These are phyloP conservation scores for Luperina nickerlii DNA, from an alignment of 2,888 invertebrate species.

Conservation along the genomic window DNA sequence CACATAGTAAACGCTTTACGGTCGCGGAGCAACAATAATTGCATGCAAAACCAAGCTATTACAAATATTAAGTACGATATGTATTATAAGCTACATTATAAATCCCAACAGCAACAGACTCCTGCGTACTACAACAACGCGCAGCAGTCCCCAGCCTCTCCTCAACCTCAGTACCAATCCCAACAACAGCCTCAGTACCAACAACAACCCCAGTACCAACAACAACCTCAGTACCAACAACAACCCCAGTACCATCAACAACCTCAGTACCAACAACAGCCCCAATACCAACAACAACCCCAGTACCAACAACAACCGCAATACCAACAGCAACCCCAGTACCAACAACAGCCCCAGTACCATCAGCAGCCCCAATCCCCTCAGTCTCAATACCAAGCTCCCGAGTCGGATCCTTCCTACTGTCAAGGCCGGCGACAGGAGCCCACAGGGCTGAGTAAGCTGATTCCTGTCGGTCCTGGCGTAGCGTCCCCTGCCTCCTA, in stretches of 20 bases:
- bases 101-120: constrained; percentile 83
- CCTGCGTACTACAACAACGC: constrained; percentile 88
- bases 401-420: constrained; percentile 77
- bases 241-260: constrained; percentile 72
- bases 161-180: constrained; percentile 69
- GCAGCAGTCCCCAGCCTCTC: constrained; percentile 81
- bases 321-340: constrained; percentile 72
- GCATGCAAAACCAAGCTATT: constrained; percentile 73
- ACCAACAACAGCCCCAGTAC: constrained; percentile 70
- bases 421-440: constrained; percentile 85
- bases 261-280: constrained; percentile 65
- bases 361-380: constrained; percentile 73
- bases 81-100: constrained; percentile 76
- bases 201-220: constrained; percentile 70
- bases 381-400: constrained; percentile 73
- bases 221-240: constrained; percentile 67
- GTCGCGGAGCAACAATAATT: constrained; percentile 75
- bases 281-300: constrained; percentile 70
- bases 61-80: constrained; percentile 54
- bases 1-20: constrained; percentile 82
- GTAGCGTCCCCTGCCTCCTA: constrained; percentile 73
- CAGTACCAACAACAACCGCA: constrained; percentile 73
- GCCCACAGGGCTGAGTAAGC: constrained; percentile 85
- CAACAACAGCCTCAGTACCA: constrained; percentile 69
- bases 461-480: constrained; percentile 86